Base-by-base conservation (phyloP, 2,113 vertebrate species). In the Athene noctua region DNA sequence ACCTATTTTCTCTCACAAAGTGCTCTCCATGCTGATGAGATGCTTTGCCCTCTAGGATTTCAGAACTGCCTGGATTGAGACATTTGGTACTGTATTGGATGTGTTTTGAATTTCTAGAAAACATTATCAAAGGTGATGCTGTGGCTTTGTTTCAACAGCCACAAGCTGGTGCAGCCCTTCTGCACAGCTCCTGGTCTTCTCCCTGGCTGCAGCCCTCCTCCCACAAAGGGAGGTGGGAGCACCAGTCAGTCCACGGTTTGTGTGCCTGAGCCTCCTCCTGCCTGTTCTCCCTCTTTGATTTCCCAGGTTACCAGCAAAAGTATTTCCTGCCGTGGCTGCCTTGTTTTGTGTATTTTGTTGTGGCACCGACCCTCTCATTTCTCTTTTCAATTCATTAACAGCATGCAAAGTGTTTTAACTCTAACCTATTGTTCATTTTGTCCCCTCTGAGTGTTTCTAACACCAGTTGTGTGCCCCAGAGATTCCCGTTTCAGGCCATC, bases 231-330 rank as follows among this genome's bases (percentile, higher is more conserved):
- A 74, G 17, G 17, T 29, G 67, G 58, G 18, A 19, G 15, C 20
- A 4, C 3, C 9, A 5, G 4, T n/a, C 5, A 1, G 19, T n/a
- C 44, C 4, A 3, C 70, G 12, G 6, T 23, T 61, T 19, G 7
- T 17, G 40, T 26, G 5, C 23, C 10, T 15, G 58, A 63, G 72
- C n/a, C 32, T 32, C 6, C 34, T 54, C n/a, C 42, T 58, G 40
- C 62, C 52, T 1, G 0, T 38, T 71, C 36, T n/a, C 58, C 62
- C 47, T 29, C 30, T 49, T 21, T 34, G 46, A 52, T 93, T 86
- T 47, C 38, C 44, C 52, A 44, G 46, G 9, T n/a, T 57, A 46
- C 21, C 29, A 36, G 36, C 29, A 55, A 18, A 74, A 80, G 29
- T 11, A 23, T 71, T 74, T 73, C 18, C 38, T 77, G 52, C 61